phyloP scores from a whole-genome alignment of 2,113 vertebrate species.

The Sebastes schlegelii region DNA sequence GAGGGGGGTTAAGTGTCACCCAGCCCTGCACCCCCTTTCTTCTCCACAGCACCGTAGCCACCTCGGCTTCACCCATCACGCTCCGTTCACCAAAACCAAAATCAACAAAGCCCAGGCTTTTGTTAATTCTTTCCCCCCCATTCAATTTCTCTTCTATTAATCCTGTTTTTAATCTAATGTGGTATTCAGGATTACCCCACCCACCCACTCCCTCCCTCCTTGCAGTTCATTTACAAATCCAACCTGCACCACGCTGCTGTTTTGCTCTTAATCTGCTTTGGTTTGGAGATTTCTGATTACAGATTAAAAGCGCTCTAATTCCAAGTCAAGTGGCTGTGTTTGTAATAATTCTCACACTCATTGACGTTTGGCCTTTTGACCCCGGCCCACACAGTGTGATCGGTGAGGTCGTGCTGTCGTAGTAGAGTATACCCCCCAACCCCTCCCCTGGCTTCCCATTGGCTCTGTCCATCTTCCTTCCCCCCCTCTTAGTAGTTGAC shows the following conservation, averaged over 20 bases:
- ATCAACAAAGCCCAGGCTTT: constrained; percentile 27
- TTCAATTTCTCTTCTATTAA: constrained; percentile 29
- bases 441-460: constrained; percentile 49
- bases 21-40: constrained; percentile 45
- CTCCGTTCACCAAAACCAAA: constrained; percentile 17
- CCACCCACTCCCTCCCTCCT: background rate
- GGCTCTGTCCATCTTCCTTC: constrained; percentile 48
- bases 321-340: constrained; percentile 31
- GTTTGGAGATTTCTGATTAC: constrained; percentile 17
- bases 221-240: constrained; percentile 31
- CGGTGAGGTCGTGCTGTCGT: constrained; percentile 69
- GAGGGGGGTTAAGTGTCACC: constrained; percentile 68
- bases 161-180: constrained; percentile 39
- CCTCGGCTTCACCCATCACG: constrained; percentile 74
- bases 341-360: constrained; percentile 20
- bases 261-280: constrained; percentile 50
- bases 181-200: constrained; percentile 23
- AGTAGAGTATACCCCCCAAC: constrained; percentile 25
- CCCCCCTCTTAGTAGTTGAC: constrained; percentile 64
- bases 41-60: constrained; percentile 47
- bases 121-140: constrained; percentile 14
- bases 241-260: constrained; percentile 23
- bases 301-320: constrained; percentile 40
- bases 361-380: background rate
- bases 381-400: constrained; percentile 53